These are phyloP conservation scores for Notarius lentiginosus DNA, from an alignment of 2,113 vertebrate genomes.

Conservation along the genomic window DNA sequence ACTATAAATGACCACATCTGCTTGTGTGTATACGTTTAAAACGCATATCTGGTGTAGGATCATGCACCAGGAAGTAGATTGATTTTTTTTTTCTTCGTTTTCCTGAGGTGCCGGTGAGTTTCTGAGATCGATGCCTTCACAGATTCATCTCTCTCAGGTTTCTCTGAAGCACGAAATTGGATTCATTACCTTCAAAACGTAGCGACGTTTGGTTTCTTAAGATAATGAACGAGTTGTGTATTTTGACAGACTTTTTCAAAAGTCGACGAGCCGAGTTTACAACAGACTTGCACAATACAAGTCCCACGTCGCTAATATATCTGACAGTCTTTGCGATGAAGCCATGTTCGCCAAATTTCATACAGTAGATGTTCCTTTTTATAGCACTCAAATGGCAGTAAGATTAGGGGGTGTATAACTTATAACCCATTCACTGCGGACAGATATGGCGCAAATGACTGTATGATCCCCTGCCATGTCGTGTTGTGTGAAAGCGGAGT, in stretches of 20 bases:
- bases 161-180: conserved; percentile 12
- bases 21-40: background rate
- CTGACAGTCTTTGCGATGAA: background rate
- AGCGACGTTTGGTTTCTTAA: background rate
- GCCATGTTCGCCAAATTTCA: background rate
- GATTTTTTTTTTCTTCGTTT: background rate
- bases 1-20: background rate
- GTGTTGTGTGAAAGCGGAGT: conserved; percentile 16
- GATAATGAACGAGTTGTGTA: conserved; percentile 11
- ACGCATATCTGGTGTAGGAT: background rate
- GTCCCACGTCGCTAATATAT: background rate
- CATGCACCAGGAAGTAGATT: background rate
- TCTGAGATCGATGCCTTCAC: background rate
- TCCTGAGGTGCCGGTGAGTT: background rate
- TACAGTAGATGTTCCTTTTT: background rate
- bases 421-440: background rate
- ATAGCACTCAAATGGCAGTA: background rate
- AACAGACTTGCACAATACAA: background rate
- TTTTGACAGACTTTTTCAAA: background rate
- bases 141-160: conserved; percentile 12
- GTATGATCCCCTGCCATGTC: conserved; percentile 22
- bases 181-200: background rate
- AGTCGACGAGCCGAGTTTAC: background rate
- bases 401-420: background rate
- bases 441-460: background rate